Evolutionary conservation across 2,797 vertebrate genomes (phyloP).

Genomic region (Crypturellus tataupa): DNA sequence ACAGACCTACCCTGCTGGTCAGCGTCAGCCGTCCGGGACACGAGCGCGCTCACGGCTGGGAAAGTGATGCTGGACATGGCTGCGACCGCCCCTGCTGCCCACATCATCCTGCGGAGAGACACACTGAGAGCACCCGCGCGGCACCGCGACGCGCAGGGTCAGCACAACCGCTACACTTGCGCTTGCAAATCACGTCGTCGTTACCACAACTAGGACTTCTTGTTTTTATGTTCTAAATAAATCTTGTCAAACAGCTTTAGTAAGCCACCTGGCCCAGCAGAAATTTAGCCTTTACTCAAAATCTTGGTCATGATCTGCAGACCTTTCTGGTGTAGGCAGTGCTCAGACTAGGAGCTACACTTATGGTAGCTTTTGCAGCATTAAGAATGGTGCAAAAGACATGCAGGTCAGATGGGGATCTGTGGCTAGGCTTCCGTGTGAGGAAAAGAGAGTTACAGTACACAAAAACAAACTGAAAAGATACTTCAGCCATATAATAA

Average conservation of each 20-base stretch:
- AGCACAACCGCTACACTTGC: too few relatives aligned
- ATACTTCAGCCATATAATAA: background rate
- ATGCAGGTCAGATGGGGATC: background rate
- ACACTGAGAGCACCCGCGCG: background rate
- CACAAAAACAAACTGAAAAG: background rate
- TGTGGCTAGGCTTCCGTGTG: background rate
- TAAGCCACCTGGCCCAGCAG: background rate
- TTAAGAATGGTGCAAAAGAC: background rate
- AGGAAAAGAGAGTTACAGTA: background rate
- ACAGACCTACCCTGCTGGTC: slow-evolving; percentile 87
- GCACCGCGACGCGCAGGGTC: too few relatives aligned
- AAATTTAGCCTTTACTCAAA: background rate
- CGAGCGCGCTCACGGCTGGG: slow-evolving; percentile 88
- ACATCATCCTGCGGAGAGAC: slow-evolving; percentile 88
- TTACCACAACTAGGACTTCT: too few relatives aligned
- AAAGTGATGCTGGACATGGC: slow-evolving; percentile 93
- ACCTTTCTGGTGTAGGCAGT: background rate
- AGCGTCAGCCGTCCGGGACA: slow-evolving; percentile 89
- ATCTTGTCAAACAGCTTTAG: background rate
- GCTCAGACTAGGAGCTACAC: background rate
- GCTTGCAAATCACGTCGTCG: too few relatives aligned
- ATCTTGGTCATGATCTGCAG: background rate
- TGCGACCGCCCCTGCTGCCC: slow-evolving; percentile 89
- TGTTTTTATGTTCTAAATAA: background rate
- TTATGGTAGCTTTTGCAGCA: background rate